phyloP scores from a whole-genome alignment of 2,113 vertebrate species.

The Carettochelys insculpta region DNA sequence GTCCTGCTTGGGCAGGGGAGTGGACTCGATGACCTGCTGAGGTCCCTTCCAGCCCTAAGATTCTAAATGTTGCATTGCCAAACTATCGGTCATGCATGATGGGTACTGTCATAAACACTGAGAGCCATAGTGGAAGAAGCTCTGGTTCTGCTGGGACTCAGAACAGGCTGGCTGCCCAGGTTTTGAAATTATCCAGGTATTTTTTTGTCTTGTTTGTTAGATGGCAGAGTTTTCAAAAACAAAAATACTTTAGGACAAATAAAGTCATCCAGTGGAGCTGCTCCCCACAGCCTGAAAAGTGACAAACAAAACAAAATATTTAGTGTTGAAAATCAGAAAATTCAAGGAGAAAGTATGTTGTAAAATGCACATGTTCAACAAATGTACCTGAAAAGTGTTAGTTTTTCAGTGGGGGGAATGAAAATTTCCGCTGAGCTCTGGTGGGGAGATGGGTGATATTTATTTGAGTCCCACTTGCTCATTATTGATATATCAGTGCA shows the following conservation, averaged over 20 bases:
- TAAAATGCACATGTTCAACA: no score
- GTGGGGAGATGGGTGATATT: neutral
- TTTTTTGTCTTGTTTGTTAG: neutral
- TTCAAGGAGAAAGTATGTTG: no score
- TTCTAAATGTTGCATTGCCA: neutral
- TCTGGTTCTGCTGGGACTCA: neutral
- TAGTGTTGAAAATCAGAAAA: neutral
- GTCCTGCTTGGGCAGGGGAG: no score
- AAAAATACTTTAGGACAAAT: no score
- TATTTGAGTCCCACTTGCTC: neutral
- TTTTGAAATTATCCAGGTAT: neutral
- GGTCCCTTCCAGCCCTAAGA: no score
- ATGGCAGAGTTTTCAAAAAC: no score
- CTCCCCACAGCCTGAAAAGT: neutral
- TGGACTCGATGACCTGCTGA: no score
- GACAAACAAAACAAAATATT: neutral
- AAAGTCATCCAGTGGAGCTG: neutral
- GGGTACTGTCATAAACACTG: neutral
- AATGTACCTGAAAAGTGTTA: neutral
- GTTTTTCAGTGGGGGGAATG: neutral
- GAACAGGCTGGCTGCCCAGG: neutral
- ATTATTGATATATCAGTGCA: neutral
- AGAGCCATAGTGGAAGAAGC: neutral
- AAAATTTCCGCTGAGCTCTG: neutral
- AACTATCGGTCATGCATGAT: neutral